A percentile compares a stretch with the other conserved stretches of the same genome.
These are phyloP conservation scores for Chloroceryle aenea DNA, from an alignment of 2,113 vertebrate species.

Conservation along the genomic window DNA sequence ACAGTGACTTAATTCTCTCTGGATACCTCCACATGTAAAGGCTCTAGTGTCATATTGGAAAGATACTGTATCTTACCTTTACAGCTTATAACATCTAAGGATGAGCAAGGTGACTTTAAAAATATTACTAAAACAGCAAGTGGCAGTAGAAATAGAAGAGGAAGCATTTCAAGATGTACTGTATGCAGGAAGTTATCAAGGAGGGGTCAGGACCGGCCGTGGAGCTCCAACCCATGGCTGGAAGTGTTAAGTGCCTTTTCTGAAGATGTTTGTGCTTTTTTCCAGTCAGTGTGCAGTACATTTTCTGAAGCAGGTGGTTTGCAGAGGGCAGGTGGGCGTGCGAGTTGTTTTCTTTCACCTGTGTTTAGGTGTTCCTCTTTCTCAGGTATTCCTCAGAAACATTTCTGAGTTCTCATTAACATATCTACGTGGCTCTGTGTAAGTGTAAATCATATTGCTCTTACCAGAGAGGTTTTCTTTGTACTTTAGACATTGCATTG, in stretches of 20 bases:
- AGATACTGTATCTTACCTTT: neutral
- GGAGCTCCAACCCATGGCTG: neutral
- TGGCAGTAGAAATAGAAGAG: neutral
- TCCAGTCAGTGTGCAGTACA: neutral
- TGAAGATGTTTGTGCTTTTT: neutral
- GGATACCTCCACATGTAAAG: neutral
- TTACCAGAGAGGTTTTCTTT: neutral
- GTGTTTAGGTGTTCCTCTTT: neutral
- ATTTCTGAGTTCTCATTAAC: neutral
- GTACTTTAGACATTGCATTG: neutral
- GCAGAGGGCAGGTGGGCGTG: neutral
- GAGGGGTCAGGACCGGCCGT: neutral
- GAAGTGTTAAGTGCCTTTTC: neutral
- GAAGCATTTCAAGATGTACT: neutral
- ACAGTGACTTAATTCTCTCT: neutral
- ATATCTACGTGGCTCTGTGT: neutral
- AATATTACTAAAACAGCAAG: neutral
- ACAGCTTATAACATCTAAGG: neutral
- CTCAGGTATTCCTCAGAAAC: neutral
- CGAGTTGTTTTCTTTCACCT: neutral
- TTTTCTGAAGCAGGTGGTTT: neutral
- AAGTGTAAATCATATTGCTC: neutral
- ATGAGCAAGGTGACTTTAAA: neutral
- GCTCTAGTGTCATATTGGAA: neutral
- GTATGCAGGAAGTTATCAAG: neutral